Percentiles rank a stretch among this genome's conserved stretches.
phyloP scores from a whole-genome alignment of 2,797 vertebrate genomes.

The Ispidina picta region DNA sequence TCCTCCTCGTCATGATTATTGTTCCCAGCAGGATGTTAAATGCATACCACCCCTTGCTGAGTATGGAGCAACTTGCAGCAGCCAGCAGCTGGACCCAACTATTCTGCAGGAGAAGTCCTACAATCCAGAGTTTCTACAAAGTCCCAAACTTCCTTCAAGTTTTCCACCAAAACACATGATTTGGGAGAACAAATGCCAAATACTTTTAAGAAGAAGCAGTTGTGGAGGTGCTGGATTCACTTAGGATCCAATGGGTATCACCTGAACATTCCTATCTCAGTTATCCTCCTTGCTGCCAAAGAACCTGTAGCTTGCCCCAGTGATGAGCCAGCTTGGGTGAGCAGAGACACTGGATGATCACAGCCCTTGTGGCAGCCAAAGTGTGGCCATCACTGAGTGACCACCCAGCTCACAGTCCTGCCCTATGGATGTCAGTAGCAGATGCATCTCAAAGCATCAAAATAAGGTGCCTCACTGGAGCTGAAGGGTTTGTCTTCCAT shows the following conservation, averaged over 20 bases:
- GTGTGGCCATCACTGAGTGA: background rate
- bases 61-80: background rate
- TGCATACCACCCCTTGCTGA: background rate
- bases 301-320: background rate
- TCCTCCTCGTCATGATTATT: background rate
- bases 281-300: rapidly evolving
- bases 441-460: background rate
- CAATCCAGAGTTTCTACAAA: background rate
- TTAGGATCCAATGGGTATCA: background rate
- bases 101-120: background rate
- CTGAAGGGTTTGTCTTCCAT: background rate
- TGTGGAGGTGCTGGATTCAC: background rate
- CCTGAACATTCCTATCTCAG: background rate
- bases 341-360: rapidly evolving
- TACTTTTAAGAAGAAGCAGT: background rate
- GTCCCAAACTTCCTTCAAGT: background rate
- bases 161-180: background rate
- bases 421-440: background rate
- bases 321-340: background rate
- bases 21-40: background rate
- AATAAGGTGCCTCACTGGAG: background rate
- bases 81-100: background rate
- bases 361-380: background rate
- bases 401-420: background rate
- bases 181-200: background rate